Evolutionary conservation across 2,113 vertebrate species (phyloP), one percentile per base, ranked within the genome.

Genomic region (Tenrec ecaudatus): DNA sequence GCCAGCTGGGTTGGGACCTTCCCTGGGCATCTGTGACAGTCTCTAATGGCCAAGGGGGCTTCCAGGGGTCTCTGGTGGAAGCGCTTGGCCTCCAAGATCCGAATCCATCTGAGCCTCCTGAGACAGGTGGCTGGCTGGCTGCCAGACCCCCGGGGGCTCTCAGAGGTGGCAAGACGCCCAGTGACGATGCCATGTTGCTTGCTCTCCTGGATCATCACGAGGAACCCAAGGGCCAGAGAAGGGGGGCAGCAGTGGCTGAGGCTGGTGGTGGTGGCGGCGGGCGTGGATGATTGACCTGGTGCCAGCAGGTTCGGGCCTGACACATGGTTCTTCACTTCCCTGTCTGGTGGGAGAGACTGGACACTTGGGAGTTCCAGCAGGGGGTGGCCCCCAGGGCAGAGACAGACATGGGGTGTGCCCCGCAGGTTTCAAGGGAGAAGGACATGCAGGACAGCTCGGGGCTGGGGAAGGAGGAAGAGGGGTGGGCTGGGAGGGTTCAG

Each of bases 101-200:
- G 66, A 79, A 90, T 96, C 87, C 93, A 95, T 82, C 95, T 97
- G 95, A 94, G 82, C 90, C 94, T 96, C 62, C 78, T 1, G 27
- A 96, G 95, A 96, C 95, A 96, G 94, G 94, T 95, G 94, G 89
- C 73, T 93, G 68, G 95, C 85, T 83, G 36, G 68, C 64, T 95
- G 96, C 96, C 97, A 96, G 96, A 88, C 92, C 96, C 95, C 96
- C 60, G 38, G 94, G 95, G 88, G 82, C 76, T 78, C 90, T 69
- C 60, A 1, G 86, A 90, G 80, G 95, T 96, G 96, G 95, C 96
- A 96, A 88, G 77, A 79, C 78, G 95, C 96, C 94, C 95, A 94
- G 88, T 73, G 93, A 88, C 76, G 79, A 2, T 66, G 60, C 60
- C 17, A 62, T 75, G 84, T 84, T 0, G 36, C 38, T 92, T 57